Conservation (phyloP, 1,140 invertebrate species). For the Tenebrio molitor region DNA sequence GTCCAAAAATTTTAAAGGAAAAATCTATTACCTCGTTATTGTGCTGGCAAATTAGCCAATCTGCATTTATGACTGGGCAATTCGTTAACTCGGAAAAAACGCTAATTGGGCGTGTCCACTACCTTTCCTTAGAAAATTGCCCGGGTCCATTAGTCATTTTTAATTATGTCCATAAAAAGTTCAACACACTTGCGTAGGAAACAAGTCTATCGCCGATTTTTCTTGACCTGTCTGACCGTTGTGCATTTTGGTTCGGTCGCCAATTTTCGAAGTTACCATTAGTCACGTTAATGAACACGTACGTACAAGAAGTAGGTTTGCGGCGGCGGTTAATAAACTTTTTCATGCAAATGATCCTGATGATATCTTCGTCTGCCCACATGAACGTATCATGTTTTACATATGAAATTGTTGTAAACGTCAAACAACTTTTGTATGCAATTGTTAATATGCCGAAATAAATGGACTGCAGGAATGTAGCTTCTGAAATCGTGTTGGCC, state of each 20-base stretch:
- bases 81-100: constrained; percentile 12
- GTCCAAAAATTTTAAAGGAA: neutral
- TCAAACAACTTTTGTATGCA: neutral
- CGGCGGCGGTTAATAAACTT: constrained; percentile 13
- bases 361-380: constrained; percentile 19
- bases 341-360: constrained; percentile 26
- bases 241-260: neutral
- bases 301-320: constrained; percentile 26
- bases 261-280: neutral
- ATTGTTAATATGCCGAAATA: constrained; percentile 6
- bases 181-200: neutral
- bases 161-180: constrained; percentile 6
- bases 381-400: constrained; percentile 15
- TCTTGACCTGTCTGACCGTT: neutral
- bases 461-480: neutral
- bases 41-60: neutral
- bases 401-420: constrained; percentile 27
- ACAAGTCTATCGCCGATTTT: neutral
- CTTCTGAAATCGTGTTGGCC: constrained; percentile 1
- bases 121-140: neutral
- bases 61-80: constrained; percentile 9
- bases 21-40: constrained; percentile 1
- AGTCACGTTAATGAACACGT: constrained; percentile 26
- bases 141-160: constrained; percentile 11
- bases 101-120: neutral